phyloP scores from a whole-genome alignment of 2,888 invertebrate genomes.

The Liopterus haemorrhoidalis region DNA sequence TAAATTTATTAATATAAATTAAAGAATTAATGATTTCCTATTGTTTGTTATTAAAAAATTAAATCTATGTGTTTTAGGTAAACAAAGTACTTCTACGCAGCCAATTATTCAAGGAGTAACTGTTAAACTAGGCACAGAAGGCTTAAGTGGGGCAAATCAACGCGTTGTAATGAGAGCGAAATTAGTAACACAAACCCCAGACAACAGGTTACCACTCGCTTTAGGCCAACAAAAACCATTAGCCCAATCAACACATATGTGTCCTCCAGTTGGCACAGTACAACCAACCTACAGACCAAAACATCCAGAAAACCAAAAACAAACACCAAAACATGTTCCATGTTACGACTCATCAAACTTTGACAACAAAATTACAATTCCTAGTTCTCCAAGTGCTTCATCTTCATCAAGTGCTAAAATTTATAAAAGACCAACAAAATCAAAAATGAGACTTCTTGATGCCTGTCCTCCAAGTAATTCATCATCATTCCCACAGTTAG shows the following conservation, averaged over 20 bases:
- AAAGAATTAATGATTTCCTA: no score
- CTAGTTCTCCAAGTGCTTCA: conserved; percentile 45
- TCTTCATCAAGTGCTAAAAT: conserved; percentile 45
- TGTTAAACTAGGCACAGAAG: conserved; percentile 59
- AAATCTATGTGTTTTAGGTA: no score
- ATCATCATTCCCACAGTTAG: conserved; percentile 47
- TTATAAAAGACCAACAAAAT: conserved; percentile 39
- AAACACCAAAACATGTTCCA: conserved; percentile 14
- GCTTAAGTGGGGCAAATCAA: conserved; percentile 57
- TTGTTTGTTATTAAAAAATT: no score
- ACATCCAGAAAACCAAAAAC: conserved; percentile 23
- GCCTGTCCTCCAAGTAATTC: conserved; percentile 40
- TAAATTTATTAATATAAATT: no score
- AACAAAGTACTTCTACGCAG: conserved; percentile 11
- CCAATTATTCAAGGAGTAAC: conserved; percentile 58
- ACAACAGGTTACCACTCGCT: conserved; percentile 21
- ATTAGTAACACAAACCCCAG: conserved; percentile 55
- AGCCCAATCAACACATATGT: conserved; percentile 33
- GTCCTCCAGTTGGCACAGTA: conserved; percentile 52
- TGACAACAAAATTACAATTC: conserved; percentile 43
- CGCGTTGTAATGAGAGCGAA: conserved; percentile 60
- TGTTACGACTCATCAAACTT: conserved; percentile 36
- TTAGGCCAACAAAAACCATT: conserved; percentile 23
- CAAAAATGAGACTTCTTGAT: conserved; percentile 35
- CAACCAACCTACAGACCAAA: conserved; percentile 50